Evolutionary conservation across 2,113 vertebrate genomes (phyloP), one percentile per base, ranked within the genome.

Genomic region (Varanus salvator): DNA sequence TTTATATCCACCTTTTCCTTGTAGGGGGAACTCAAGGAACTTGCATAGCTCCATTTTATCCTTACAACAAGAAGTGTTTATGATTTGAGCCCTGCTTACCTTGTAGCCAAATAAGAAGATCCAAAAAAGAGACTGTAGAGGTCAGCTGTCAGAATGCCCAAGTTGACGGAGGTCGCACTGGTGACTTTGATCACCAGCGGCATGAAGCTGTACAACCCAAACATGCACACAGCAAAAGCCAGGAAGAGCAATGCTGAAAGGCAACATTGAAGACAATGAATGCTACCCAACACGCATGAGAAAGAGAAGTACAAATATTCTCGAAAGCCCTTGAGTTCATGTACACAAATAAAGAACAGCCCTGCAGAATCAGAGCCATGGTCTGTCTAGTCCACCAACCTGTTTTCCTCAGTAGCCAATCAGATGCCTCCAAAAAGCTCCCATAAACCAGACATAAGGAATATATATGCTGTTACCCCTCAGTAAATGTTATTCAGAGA

Each of bases 61-160:
- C 38, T 44, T 44, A 44, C 38, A 44, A 44, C 38, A 44, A 44
- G 38, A 44, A 86, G 76, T 5, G 89, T 0, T 12, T 27, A 5
- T 14, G 15, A 44, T 85, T 86, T 86, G 90, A 89, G 1, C 2
- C 25, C 76, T 44, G 86, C 96, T 98, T 93, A 99, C 99, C 29
- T 96, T 96, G 95, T 98, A 99, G 17, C 52, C 93, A 95, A 99
- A 99, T 27, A 99, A 96, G 96, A 98, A 99, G 75, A 99, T 95
- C 11, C 99, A 88, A 97, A 97, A 95, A 99, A 99, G 84, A 99
- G 96, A 50, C 98, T 98, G 96, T 99, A 99, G 88, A 99, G 97
- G 94, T 99, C 99, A 0, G 98, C 97, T 8, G 98, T 99, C 93
- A 99, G 97, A 96, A 99, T 97, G 6, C 98, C 99, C 87, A 99